Percentiles rank a stretch among this genome's conserved stretches.
phyloP scores from a whole-genome alignment of 2,797 vertebrate species.

The Bradypus variegatus region DNA sequence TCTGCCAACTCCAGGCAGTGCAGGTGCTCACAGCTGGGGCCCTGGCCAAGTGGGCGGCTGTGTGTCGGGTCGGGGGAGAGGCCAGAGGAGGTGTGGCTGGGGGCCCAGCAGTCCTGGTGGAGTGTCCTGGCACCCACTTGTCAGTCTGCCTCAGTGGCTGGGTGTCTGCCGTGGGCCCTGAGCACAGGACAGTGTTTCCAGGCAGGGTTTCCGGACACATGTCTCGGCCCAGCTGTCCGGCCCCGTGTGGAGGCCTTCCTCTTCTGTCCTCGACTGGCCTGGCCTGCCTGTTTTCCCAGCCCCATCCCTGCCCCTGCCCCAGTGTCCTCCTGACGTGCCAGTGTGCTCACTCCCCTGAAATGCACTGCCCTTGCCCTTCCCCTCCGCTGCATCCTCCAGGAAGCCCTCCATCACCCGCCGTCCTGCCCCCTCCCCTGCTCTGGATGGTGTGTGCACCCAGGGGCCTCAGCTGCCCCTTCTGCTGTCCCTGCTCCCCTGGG shows the following conservation, averaged over 20 bases:
- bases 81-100: fast-evolving
- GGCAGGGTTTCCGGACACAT: not conserved
- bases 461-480: no score
- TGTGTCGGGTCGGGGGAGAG: not conserved
- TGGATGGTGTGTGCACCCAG: fast-evolving
- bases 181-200: not conserved
- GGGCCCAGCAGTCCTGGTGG: not conserved
- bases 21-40: not conserved
- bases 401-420: not conserved
- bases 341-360: not conserved
- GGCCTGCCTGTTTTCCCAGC: not conserved
- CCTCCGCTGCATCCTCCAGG: not conserved
- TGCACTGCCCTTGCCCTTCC: no score
- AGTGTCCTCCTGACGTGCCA: not conserved
- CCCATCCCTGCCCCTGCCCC: not conserved
- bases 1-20: not conserved
- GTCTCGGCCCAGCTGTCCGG: fast-evolving
- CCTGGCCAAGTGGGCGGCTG: not conserved
- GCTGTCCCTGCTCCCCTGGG: not conserved
- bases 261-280: fast-evolving
- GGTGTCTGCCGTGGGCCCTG: not conserved
- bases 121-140: not conserved
- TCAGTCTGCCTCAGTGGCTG: no score
- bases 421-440: not conserved
- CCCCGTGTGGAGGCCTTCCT: not conserved